Base-by-base conservation (phyloP, 2,797 vertebrate species). In the Melanotaenia boesemani region DNA sequence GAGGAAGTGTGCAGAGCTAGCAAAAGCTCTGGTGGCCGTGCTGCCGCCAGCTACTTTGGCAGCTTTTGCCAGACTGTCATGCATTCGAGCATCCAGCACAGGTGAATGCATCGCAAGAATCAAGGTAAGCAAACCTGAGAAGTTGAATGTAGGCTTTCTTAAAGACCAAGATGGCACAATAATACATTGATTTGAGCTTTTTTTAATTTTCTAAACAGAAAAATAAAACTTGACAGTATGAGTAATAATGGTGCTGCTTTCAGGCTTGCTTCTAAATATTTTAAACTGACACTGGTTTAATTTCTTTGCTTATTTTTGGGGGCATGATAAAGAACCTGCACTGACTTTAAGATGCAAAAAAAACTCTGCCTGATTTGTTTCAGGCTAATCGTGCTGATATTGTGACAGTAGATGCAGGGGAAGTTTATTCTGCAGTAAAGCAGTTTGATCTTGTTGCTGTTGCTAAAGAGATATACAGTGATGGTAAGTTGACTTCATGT, bases 321-420 rank as follows among this genome's bases (percentile, higher is more conserved):
- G 12, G 50, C 6, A 48, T 5, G 13, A 13, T 11, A 50, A 52
- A 61, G 16, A 15, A 30, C 48, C 5, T 16, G n/a, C 1, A 54
- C 12, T 11, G 44, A 10, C 20, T 74, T 60, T 37, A 20, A 63
- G 6, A 36, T 41, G 15, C n/a, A 6, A 39, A 22, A 15, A 20
- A 20, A 24, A 9, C 24, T 60, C 13, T 58, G 44, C 4, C 56
- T 46, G 36, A 6, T 80, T 44, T 61, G 13, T 80, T 74, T 41
- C 72, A 98, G 97, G 96, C 76, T 2, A 98, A 97, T 86, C 96
- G 96, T 76, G 97, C 96, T 59, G 97, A 98, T 72, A 88, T 95
- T 1, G 95, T 94, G 76, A 95, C 95, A 2, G 81, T 97, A 80
- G 96, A 98, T 86, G 95, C 97, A 48, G 96, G 97, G 77, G 96